phyloP scores from a whole-genome alignment of 2,888 invertebrate species.

The Calephelis perditalis region DNA sequence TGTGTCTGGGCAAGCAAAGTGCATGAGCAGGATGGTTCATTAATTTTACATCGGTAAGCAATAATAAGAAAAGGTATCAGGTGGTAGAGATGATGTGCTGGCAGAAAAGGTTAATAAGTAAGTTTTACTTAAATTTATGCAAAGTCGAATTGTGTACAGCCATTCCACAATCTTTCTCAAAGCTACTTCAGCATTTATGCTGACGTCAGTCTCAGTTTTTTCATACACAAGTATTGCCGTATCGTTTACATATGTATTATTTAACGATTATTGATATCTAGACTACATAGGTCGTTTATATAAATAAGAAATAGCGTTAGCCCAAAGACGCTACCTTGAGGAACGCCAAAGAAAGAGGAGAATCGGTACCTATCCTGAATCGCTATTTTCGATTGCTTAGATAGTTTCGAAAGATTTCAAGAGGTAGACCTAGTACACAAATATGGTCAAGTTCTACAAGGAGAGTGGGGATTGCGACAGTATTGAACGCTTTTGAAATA shows the following conservation, averaged over 20 bases:
- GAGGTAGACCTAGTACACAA: neutral
- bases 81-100: no score
- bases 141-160: no score
- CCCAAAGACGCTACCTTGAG: neutral
- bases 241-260: neutral
- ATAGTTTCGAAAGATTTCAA: neutral
- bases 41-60: no score
- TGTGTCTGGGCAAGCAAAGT: no score
- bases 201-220: no score
- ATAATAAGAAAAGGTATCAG: no score
- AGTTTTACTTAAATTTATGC: no score
- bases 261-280: neutral
- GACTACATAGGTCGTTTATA: neutral
- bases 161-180: no score
- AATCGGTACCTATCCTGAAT: neutral
- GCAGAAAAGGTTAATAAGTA: no score
- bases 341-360: neutral
- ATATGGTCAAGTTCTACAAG: neutral
- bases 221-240: no score
- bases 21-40: no score
- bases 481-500: neutral
- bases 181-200: no score
- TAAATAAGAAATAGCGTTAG: neutral
- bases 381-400: neutral
- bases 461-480: neutral